Evolutionary conservation across 2,888 invertebrate species (phyloP), one percentile per base, ranked within the genome.

Genomic region (Drosophila rellima): DNA sequence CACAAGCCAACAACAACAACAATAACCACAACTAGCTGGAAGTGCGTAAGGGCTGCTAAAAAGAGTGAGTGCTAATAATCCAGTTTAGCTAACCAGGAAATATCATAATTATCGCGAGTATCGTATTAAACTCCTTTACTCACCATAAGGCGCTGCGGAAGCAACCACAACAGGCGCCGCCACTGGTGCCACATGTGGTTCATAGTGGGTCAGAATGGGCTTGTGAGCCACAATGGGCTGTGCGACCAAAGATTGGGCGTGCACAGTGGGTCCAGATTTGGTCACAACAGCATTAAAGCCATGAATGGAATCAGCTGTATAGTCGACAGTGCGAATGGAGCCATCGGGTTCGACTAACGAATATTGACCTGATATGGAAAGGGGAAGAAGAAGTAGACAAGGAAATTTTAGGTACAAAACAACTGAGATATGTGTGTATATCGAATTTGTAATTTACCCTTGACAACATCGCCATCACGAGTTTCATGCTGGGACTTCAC

Each of bases 401-500:
- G n/a, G 6, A 8, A 33, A 33, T 13, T 40, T 3, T 31, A 0
- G 26, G 52, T 13, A 13, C 13, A 7, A 45, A 2, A 1, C 10
- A 20, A 11, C 2, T 13, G 18, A 10, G 10, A 11, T 8, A 29
- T 15, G 2, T 26, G 7, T 2, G 3, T 18, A 4, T 44, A 8
- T 0, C 6, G 5, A 5, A 7, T 26, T 17, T 18, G 3, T 5
- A 3, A 18, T 17, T 67, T 88, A 94, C 95, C 95, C 93, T 94
- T 95, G 1, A 95, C 95, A 31, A 95, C 94, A 90, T 95, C 95
- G 0, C 95, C 95, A 70, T 95, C 94, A 65, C 95, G 93, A 0
- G 94, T 94, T 87, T 95, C 95, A 68, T 94, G 95, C 76, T 95
- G 95, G 17, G 95, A 95, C 77, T 95, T 95, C 0, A 95, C 93